phyloP scores from a whole-genome alignment of 1,140 invertebrate genomes.

The Cotesia typhae region DNA sequence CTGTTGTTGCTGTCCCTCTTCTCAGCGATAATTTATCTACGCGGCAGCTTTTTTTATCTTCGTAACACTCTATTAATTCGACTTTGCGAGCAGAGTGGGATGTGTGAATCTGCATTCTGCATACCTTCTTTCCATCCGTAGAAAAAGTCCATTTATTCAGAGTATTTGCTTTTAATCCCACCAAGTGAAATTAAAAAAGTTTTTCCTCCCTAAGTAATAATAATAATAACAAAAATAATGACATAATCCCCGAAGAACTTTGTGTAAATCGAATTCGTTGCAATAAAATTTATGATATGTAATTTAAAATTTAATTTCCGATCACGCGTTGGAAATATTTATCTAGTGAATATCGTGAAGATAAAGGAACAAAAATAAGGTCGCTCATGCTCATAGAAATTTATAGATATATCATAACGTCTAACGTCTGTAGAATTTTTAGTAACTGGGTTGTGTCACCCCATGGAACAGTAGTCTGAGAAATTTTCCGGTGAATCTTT shows the following conservation, averaged over 20 bases:
- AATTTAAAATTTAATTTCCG: constrained; percentile 22
- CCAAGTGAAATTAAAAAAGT: not conserved
- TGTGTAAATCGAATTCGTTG: not conserved
- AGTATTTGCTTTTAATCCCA: not conserved
- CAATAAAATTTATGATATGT: constrained; percentile 4
- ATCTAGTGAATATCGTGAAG: not conserved
- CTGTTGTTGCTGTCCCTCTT: constrained; percentile 32
- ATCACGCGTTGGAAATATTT: constrained; percentile 6
- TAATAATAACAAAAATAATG: not conserved
- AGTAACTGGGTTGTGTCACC: not conserved
- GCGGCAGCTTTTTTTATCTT: constrained; percentile 41
- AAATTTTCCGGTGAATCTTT: not conserved
- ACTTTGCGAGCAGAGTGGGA: constrained; percentile 44
- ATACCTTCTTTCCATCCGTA: not conserved
- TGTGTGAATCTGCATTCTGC: not conserved
- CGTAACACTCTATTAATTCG: constrained; percentile 57
- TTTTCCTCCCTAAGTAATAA: not conserved
- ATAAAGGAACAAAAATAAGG: not conserved
- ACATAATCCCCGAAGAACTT: too few relatives aligned
- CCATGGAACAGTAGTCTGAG: not conserved
- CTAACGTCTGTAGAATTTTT: too few relatives aligned
- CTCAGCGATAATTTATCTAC: constrained; percentile 42
- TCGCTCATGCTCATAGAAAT: not conserved
- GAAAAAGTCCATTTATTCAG: not conserved
- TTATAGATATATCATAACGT: not conserved